These are phyloP conservation scores for Siniperca chuatsi DNA, from an alignment of 2,113 vertebrate genomes.

Conservation along the genomic window DNA sequence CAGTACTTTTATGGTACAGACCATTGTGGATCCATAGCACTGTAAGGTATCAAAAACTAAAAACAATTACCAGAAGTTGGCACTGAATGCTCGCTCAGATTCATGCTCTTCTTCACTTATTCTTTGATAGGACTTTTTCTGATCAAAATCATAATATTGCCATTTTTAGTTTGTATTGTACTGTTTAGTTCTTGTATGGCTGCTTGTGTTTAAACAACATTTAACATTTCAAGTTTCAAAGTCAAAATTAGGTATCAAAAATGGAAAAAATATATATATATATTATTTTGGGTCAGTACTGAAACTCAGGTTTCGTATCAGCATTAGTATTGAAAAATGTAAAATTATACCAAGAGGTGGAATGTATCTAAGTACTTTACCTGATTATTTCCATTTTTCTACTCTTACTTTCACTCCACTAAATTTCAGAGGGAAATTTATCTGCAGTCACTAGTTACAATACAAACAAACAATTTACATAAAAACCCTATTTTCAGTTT, in stretches of 20 bases:
- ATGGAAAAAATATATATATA: neutral
- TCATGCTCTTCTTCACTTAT: neutral
- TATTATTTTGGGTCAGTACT: too few species aligned
- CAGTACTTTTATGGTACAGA: neutral
- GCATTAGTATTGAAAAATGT: neutral
- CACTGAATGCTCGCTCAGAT: neutral
- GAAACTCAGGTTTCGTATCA: neutral
- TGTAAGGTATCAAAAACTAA: neutral
- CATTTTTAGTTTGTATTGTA: neutral
- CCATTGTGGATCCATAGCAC: neutral
- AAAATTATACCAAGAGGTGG: neutral
- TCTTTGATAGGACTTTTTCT: neutral
- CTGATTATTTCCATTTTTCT: neutral
- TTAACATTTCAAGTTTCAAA: neutral
- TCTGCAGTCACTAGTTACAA: neutral
- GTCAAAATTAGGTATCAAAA: neutral
- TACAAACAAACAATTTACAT: neutral
- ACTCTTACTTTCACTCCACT: too few species aligned
- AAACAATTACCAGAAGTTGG: neutral
- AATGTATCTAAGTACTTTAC: neutral
- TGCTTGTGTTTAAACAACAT: too few species aligned
- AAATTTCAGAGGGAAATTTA: neutral
- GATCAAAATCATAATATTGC: neutral
- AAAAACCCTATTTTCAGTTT: neutral
- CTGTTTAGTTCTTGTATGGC: neutral